phyloP scores from a whole-genome alignment of 2,888 invertebrate genomes.

The Lottia gigantea region DNA sequence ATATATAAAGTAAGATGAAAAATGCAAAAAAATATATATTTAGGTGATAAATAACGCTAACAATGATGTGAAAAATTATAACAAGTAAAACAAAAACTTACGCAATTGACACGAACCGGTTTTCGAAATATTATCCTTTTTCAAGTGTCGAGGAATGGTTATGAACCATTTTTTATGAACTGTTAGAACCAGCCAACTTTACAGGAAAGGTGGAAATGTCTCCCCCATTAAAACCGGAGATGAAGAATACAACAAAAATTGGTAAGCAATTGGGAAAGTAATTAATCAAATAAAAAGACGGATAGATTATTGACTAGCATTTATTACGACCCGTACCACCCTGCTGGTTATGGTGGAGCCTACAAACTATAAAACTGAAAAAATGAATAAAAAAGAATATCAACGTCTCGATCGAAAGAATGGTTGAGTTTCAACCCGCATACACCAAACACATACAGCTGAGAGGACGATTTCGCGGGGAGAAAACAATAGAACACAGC shows the following conservation, averaged over 20 bases:
- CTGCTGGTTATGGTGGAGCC: neutral
- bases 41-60: too few relatives aligned
- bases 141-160: too few relatives aligned
- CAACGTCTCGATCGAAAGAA: neutral
- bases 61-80: too few relatives aligned
- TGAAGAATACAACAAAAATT: neutral
- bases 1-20: too few relatives aligned
- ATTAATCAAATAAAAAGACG: neutral
- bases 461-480: conserved; percentile 18
- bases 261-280: fast-evolving
- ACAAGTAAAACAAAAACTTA: too few relatives aligned
- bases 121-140: too few relatives aligned
- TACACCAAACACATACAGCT: neutral
- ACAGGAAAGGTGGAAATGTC: too few relatives aligned
- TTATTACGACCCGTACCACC: neutral
- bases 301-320: neutral
- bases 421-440: neutral
- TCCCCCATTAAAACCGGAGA: too few relatives aligned
- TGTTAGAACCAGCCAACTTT: too few relatives aligned
- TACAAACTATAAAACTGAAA: neutral
- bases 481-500: conserved; percentile 26
- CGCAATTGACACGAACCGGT: too few relatives aligned
- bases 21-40: too few relatives aligned
- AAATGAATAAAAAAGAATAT: neutral
- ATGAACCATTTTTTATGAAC: too few relatives aligned